phyloP scores from a whole-genome alignment of 2,888 invertebrate species.

The Nomada hirtipes region DNA sequence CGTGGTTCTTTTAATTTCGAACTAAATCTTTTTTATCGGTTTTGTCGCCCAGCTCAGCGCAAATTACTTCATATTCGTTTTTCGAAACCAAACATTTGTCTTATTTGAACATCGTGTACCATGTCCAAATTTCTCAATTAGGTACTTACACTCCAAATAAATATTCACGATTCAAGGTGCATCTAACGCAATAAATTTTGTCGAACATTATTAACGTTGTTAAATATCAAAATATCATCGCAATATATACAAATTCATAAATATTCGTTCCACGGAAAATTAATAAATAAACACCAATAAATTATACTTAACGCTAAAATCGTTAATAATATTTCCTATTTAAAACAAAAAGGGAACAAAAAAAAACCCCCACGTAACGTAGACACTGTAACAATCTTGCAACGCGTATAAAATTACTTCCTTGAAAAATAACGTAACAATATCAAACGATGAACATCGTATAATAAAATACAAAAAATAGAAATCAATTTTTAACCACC shows the following conservation, averaged over 20 bases:
- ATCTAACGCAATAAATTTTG: too few species aligned
- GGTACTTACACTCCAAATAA: background rate
- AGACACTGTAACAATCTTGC: constrained; percentile 1
- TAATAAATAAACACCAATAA: too few species aligned
- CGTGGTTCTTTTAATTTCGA: background rate
- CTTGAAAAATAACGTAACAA: background rate
- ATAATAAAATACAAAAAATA: background rate
- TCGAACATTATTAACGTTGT: too few species aligned
- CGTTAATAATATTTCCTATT: background rate
- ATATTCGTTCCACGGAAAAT: too few species aligned
- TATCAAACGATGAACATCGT: background rate
- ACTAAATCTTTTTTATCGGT: background rate
- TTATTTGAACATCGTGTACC: background rate
- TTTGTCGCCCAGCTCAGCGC: too few species aligned
- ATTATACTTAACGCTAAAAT: background rate
- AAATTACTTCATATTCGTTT: background rate
- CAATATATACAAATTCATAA: too few species aligned
- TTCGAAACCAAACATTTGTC: background rate
- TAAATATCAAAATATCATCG: too few species aligned
- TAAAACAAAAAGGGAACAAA: background rate
- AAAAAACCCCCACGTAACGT: background rate
- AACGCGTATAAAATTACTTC: background rate
- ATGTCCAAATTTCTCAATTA: background rate
- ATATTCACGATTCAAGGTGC: too few species aligned
- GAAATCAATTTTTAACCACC: background rate